phyloP scores from a whole-genome alignment of 53 echinoderm and acorn worm species.

The Glandiceps talaboti region DNA sequence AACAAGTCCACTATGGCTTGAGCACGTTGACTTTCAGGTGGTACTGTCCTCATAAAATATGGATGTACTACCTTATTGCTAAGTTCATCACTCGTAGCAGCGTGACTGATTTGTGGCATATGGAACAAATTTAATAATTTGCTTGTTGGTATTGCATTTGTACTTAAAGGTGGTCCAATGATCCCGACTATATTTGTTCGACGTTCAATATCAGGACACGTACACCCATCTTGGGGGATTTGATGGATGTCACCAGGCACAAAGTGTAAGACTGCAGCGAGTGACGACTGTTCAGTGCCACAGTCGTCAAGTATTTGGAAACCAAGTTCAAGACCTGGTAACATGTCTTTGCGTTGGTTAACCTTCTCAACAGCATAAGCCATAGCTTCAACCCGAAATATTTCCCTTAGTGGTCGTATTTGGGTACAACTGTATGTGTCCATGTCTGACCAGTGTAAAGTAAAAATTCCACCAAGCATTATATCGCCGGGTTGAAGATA shows the following conservation, averaged over 20 bases:
- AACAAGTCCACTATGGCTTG: constrained; percentile 15
- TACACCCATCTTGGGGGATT: constrained; percentile 2
- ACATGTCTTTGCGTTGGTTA: constrained; percentile 43
- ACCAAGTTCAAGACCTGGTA: constrained; percentile 56
- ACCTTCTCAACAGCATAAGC: constrained; percentile 60
- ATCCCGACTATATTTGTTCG: neutral
- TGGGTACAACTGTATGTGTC: constrained; percentile 33
- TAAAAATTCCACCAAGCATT: constrained; percentile 74
- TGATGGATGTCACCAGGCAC: neutral
- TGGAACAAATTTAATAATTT: constrained; percentile 6
- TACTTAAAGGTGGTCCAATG: neutral
- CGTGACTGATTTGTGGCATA: constrained; percentile 13
- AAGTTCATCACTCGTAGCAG: constrained; percentile 10
- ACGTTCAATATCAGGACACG: neutral
- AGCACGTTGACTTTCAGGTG: constrained; percentile 8
- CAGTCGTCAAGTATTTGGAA: constrained; percentile 65
- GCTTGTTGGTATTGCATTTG: constrained; percentile 6
- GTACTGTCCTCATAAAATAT: constrained; percentile 17
- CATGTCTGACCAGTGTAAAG: constrained; percentile 60
- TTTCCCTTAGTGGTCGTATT: constrained; percentile 35
- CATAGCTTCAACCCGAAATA: constrained; percentile 80
- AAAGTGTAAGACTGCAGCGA: neutral
- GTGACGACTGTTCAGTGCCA: neutral
- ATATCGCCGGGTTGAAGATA: constrained; percentile 56
- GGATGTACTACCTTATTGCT: constrained; percentile 1